A percentile compares a stretch with the other conserved stretches of the same genome.
These are phyloP conservation scores for Pipistrellus kuhlii DNA, from an alignment of 2,797 vertebrate species.

Conservation along the genomic window DNA sequence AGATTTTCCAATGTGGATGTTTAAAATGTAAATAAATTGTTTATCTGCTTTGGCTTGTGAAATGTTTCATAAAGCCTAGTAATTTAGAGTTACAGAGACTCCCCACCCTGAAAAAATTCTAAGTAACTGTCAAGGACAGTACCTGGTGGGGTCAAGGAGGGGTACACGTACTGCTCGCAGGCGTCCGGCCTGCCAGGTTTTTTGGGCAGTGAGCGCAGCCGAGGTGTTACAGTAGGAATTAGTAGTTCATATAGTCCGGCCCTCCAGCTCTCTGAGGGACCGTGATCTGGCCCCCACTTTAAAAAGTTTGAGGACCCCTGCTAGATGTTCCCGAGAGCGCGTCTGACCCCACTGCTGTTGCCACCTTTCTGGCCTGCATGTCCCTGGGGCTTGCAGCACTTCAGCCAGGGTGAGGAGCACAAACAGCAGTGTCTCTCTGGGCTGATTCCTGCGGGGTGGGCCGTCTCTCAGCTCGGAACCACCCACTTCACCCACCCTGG, in stretches of 20 bases:
- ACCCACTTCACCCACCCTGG: too few species aligned
- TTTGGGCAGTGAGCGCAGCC: too few species aligned
- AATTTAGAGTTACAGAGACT: conserved; percentile 30
- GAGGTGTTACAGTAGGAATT: too few species aligned
- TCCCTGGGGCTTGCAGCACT: neutral
- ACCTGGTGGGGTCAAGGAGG: neutral
- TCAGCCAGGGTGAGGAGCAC: neutral
- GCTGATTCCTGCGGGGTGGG: neutral
- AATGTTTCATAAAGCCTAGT: conserved; percentile 1
- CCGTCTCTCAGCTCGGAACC: neutral
- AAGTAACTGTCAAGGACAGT: neutral
- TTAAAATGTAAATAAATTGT: neutral
- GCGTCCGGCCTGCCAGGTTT: too few species aligned
- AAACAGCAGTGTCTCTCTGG: neutral
- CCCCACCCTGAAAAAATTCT: neutral
- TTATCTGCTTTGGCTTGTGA: neutral
- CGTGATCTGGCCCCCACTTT: too few species aligned
- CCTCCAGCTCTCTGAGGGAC: too few species aligned
- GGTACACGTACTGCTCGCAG: neutral
- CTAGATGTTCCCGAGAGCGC: neutral
- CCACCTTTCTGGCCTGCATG: neutral
- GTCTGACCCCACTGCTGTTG: neutral
- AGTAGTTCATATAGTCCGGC: too few species aligned
- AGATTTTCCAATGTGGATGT: conserved; percentile 24
- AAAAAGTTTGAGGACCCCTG: too few species aligned